A percentile compares a stretch with the other conserved stretches of the same genome.
Evolutionary conservation across 1,140 invertebrate species (phyloP).

Genomic region (Hormaphis cornu): DNA sequence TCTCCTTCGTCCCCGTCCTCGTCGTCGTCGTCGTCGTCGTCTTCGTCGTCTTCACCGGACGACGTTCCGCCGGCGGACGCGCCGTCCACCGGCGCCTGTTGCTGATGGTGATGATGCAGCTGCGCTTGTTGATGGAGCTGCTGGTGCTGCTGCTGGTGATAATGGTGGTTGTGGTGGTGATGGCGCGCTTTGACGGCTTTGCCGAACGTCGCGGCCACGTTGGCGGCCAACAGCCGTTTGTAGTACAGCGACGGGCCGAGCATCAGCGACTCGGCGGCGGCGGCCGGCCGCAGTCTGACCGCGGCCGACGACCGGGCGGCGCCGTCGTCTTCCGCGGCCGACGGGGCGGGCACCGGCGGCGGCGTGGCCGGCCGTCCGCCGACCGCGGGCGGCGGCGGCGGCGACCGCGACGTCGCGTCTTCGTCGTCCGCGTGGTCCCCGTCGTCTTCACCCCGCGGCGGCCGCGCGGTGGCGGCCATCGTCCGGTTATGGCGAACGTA

Average conservation of each 20-base stretch:
- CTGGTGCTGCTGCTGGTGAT: neutral
- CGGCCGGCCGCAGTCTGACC: neutral
- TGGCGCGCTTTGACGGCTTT: slow-evolving; percentile 31
- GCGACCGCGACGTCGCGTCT: neutral
- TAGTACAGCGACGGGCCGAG: slow-evolving; percentile 35
- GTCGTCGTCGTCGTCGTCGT: neutral
- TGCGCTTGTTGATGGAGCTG: neutral
- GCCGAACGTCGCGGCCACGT: slow-evolving; percentile 36
- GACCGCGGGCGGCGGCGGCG: slow-evolving; percentile 14
- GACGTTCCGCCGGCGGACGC: neutral
- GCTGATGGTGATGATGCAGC: neutral
- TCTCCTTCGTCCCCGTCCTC: neutral
- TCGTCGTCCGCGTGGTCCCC: neutral
- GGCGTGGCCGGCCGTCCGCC: slow-evolving; percentile 31
- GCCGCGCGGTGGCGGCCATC: neutral
- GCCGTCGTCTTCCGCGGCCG: slow-evolving; percentile 38
- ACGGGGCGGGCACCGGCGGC: slow-evolving; percentile 38
- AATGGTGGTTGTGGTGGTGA: slow-evolving; percentile 1
- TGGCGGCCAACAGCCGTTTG: slow-evolving; percentile 38
- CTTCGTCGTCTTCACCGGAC: slow-evolving; percentile 13
- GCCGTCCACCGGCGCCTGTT: neutral
- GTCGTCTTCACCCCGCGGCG: neutral
- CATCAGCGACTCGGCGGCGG: slow-evolving; percentile 13
- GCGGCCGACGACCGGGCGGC: slow-evolving; percentile 42
- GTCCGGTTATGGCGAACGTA: no score